These are phyloP conservation scores for Eclectus roratus DNA, from an alignment of 2,113 vertebrate species.

Conservation along the genomic window DNA sequence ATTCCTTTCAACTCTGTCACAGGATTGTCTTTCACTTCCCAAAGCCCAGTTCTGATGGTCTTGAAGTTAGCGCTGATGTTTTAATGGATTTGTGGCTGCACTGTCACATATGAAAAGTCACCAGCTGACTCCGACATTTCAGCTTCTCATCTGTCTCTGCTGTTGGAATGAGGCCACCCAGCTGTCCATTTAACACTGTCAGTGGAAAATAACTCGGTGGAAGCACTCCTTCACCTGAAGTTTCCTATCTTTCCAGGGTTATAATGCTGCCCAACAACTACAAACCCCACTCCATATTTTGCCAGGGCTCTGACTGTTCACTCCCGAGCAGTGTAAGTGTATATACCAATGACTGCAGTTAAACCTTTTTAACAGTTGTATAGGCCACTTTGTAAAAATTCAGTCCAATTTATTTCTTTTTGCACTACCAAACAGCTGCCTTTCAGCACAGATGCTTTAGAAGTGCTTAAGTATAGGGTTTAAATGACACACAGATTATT, in stretches of 20 bases:
- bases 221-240: not conserved
- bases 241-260: not conserved
- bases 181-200: not conserved
- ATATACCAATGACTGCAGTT: not conserved
- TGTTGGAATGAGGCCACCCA: not conserved
- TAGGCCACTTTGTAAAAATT: not conserved
- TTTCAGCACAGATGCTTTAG: not conserved
- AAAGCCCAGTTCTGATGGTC: not conserved
- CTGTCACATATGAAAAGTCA: not conserved
- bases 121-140: not conserved
- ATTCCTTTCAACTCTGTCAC: not conserved
- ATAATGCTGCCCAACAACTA: not conserved
- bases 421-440: not conserved
- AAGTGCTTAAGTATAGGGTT: not conserved
- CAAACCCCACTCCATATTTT: not conserved
- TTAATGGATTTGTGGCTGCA: not conserved
- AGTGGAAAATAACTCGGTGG: not conserved
- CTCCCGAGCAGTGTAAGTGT: not conserved
- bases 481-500: not conserved
- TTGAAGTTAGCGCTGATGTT: not conserved
- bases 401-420: not conserved
- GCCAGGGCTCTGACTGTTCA: not conserved
- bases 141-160: not conserved
- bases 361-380: not conserved
- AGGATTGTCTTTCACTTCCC: not conserved